phyloP scores from a whole-genome alignment of 2,113 vertebrate genomes.

The Puntigrus tetrazona region DNA sequence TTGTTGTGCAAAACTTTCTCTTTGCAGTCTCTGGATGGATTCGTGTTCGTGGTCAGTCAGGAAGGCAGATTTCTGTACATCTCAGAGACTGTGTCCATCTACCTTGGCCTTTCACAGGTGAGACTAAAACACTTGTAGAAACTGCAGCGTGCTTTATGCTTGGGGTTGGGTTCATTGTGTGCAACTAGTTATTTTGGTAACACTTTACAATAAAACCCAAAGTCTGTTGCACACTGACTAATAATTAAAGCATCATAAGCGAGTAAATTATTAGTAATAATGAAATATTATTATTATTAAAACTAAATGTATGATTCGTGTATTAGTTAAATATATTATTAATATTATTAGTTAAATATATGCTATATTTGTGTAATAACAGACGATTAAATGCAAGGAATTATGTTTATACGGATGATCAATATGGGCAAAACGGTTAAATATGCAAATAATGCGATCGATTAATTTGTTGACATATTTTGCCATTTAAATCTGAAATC shows the following conservation, averaged over 20 bases:
- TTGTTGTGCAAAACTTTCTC: too few species aligned
- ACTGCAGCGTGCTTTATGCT: neutral
- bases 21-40: constrained; percentile 87
- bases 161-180: neutral
- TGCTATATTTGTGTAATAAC: neutral
- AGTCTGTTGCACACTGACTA: neutral
- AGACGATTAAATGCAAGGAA: neutral
- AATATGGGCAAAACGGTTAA: neutral
- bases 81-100: constrained; percentile 92
- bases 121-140: constrained; percentile 59
- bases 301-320: neutral
- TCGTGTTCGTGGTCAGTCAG: constrained; percentile 89
- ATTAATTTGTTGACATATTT: neutral
- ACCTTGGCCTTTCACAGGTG: constrained; percentile 92
- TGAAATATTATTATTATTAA: neutral
- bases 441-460: neutral
- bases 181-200: neutral
- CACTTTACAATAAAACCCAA: neutral
- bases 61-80: constrained; percentile 92
- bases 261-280: too few species aligned
- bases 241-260: neutral
- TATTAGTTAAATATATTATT: too few species aligned
- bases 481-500: neutral
- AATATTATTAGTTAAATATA: too few species aligned
- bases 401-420: neutral